phyloP scores from a whole-genome alignment of 2,113 vertebrate genomes.

The Erpornis zantholeuca region DNA sequence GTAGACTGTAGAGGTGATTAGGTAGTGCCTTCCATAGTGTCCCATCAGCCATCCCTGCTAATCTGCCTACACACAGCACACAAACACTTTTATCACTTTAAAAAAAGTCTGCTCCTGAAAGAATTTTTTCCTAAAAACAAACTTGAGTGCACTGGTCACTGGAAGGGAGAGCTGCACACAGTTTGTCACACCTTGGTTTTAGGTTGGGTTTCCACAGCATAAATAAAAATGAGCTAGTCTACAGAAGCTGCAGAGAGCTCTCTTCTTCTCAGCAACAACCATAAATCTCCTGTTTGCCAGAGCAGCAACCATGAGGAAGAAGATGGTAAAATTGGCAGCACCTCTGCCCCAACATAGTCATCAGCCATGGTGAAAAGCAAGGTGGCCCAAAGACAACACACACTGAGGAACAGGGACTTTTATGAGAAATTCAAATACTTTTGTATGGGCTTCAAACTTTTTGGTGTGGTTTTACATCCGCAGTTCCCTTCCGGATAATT shows the following conservation, averaged over 20 bases:
- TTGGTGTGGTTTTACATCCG: conserved; percentile 52
- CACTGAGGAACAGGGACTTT: background rate
- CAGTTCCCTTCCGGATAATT: conserved; percentile 30
- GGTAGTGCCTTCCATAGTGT: background rate
- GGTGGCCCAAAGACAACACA: background rate
- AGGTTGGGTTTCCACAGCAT: background rate
- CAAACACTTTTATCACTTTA: background rate
- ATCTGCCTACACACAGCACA: background rate
- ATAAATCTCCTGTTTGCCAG: background rate
- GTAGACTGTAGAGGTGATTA: background rate
- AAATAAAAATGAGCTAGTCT: background rate
- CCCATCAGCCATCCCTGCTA: background rate
- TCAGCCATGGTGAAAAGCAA: background rate
- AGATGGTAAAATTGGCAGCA: background rate
- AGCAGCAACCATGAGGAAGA: background rate
- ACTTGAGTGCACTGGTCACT: background rate
- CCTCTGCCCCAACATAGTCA: background rate
- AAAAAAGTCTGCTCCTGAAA: background rate
- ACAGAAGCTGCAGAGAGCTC: background rate
- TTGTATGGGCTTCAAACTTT: background rate
- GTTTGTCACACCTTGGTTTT: background rate
- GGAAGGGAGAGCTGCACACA: background rate
- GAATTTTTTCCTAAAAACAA: background rate
- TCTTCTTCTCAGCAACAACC: background rate
- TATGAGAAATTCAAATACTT: background rate